Evolutionary conservation across 2,113 vertebrate genomes (phyloP).

Genomic region (Ariopsis seemanni): DNA sequence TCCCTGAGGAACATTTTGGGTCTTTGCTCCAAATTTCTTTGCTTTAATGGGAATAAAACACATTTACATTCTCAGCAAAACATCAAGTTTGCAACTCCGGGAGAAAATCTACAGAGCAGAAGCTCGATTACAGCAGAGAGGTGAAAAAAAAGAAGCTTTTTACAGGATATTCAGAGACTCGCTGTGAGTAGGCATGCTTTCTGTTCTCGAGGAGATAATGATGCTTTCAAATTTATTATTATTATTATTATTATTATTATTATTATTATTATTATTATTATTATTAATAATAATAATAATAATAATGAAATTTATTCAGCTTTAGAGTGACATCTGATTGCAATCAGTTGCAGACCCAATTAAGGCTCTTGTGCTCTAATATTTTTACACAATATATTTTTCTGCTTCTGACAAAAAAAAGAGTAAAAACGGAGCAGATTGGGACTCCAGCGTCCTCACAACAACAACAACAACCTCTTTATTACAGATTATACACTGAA

Average conservation of each 20-base stretch:
- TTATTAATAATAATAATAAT: neutral
- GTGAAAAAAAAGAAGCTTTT: neutral
- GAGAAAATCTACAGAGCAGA: constrained; percentile 65
- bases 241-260: constrained; percentile 4
- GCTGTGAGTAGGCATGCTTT: constrained; percentile 68
- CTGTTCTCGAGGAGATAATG: neutral
- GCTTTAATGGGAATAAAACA: constrained; percentile 75
- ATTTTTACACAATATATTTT: neutral
- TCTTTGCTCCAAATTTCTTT: constrained; percentile 60
- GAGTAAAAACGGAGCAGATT: constrained; percentile 39
- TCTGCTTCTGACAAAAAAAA: constrained; percentile 25
- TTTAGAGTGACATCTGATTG: neutral
- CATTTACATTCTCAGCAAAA: constrained; percentile 69
- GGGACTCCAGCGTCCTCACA: constrained; percentile 13
- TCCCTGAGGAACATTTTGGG: constrained; percentile 61
- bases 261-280: neutral
- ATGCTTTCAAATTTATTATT: neutral
- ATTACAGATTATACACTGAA: neutral
- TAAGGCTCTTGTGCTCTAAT: neutral
- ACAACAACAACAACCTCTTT: neutral
- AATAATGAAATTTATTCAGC: neutral
- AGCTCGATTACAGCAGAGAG: neutral
- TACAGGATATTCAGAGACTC: constrained; percentile 35
- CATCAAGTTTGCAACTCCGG: constrained; percentile 74
- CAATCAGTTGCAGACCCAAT: neutral